Evolutionary conservation across 2,888 invertebrate genomes (phyloP).

Genomic region (Entomobrya multifasciata): DNA sequence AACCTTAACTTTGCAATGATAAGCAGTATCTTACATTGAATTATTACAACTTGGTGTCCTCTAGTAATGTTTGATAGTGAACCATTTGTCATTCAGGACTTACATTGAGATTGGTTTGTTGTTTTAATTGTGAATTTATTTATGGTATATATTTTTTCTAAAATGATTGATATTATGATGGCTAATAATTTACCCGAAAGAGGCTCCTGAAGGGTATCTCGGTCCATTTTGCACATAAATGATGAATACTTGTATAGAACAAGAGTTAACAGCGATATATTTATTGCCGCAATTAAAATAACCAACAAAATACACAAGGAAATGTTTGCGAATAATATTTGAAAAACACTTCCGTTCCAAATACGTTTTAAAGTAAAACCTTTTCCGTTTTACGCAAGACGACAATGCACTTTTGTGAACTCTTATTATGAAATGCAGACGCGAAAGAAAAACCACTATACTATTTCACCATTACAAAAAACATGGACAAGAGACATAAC

Average conservation of each 20-base stretch:
- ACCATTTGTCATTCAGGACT: not conserved
- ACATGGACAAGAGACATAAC: not conserved
- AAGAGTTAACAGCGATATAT: slow-evolving; percentile 28
- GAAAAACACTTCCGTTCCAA: slow-evolving; percentile 43
- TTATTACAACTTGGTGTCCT: no score
- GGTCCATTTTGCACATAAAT: slow-evolving; percentile 74
- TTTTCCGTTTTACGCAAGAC: not conserved
- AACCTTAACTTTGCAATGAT: no score
- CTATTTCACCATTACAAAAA: not conserved
- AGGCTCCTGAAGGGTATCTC: slow-evolving; percentile 68
- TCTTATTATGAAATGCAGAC: not conserved
- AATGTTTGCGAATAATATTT: slow-evolving; percentile 58
- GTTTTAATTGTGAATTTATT: not conserved
- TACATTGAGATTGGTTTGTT: not conserved
- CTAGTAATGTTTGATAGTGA: not conserved
- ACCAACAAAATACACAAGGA: slow-evolving; percentile 37
- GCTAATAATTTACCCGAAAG: slow-evolving; percentile 57
- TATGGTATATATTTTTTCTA: not conserved
- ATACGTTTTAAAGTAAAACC: not conserved
- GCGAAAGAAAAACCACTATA: not conserved
- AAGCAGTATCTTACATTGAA: no score
- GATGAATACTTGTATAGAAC: slow-evolving; percentile 52
- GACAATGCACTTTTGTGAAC: not conserved
- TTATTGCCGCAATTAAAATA: slow-evolving; percentile 50
- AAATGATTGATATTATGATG: slow-evolving; percentile 1